These are phyloP conservation scores for Desmophyllum pertusum DNA, from an alignment of 92 coral and sea anemone species.

Conservation along the genomic window DNA sequence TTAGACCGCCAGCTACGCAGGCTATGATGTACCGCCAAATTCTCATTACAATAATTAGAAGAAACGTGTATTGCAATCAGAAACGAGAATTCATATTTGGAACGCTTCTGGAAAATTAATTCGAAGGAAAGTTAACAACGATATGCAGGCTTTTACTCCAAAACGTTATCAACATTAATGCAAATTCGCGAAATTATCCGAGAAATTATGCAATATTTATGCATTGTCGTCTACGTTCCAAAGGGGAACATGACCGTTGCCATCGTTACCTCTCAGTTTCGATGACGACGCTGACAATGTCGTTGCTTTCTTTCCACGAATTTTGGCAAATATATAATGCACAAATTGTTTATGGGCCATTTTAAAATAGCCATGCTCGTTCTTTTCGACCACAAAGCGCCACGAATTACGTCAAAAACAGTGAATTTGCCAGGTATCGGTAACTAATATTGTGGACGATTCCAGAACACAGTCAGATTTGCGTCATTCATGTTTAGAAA, in stretches of 20 bases:
- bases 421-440: neutral
- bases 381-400: neutral
- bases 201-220: too few species aligned
- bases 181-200: too few species aligned
- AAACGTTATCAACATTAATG: neutral
- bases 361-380: too few species aligned
- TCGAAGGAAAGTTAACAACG: neutral
- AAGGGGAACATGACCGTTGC: neutral
- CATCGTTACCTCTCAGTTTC: neutral
- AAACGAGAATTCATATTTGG: too few species aligned
- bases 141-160: neutral
- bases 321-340: too few species aligned
- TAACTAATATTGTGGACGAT: neutral
- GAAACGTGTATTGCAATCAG: neutral
- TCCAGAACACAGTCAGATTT: neutral
- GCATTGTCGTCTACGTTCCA: neutral
- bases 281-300: neutral
- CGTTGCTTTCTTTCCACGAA: neutral
- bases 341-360: too few species aligned
- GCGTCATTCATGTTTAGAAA: neutral
- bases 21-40: neutral
- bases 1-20: too few species aligned
- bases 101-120: neutral
- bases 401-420: neutral
- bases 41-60: neutral